phyloP scores from a whole-genome alignment of 1,140 invertebrate species.

The Drosophila orena region DNA sequence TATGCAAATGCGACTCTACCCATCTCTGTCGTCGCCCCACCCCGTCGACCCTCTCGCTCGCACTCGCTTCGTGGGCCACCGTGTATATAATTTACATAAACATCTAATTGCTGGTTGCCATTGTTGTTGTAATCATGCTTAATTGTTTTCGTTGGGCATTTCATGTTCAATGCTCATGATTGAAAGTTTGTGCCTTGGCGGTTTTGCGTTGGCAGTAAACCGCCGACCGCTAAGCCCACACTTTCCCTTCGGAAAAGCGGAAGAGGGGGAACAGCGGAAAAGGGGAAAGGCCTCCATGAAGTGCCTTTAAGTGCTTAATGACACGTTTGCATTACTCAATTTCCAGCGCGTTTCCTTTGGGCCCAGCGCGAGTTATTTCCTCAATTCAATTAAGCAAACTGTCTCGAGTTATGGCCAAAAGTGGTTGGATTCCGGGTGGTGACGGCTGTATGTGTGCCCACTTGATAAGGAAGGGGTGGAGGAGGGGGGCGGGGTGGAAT shows the following conservation, averaged over 20 bases:
- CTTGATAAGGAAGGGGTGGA: conserved; percentile 13
- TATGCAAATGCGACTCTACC: conserved; percentile 63
- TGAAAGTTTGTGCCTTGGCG: conserved; percentile 77
- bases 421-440: neutral
- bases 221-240: conserved; percentile 45
- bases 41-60: neutral
- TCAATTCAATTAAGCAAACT: conserved; percentile 77
- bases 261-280: conserved; percentile 9
- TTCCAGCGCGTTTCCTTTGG: conserved; percentile 39
- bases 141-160: conserved; percentile 79
- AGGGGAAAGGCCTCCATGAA: conserved; percentile 16
- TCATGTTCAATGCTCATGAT: conserved; percentile 73
- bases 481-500: conserved; percentile 20
- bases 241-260: conserved; percentile 19
- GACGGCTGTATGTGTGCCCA: neutral
- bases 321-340: conserved; percentile 77
- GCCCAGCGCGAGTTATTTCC: conserved; percentile 53
- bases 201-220: conserved; percentile 63
- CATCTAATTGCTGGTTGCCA: conserved; percentile 77
- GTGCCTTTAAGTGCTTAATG: conserved; percentile 78
- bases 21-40: neutral
- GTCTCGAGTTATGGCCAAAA: conserved; percentile 54
- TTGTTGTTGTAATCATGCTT: conserved; percentile 77
- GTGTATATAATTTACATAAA: conserved; percentile 80
- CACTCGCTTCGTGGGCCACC: conserved; percentile 3